Evolutionary conservation across 2,888 invertebrate genomes (phyloP), one percentile per base, ranked within the genome.

Genomic region (Morpho achilles): DNA sequence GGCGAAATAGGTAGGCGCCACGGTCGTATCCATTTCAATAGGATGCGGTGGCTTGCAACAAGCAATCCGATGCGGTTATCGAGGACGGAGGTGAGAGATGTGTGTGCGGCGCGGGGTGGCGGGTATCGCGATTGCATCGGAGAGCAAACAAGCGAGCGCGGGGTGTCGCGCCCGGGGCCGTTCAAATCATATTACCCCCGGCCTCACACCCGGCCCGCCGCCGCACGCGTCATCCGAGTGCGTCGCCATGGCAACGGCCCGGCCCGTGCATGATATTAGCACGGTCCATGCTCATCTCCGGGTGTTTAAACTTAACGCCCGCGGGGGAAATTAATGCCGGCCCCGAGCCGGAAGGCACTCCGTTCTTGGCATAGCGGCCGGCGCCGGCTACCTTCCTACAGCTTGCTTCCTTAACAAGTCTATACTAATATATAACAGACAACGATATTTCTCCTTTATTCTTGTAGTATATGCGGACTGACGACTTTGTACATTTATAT

Each of bases 231-330:
- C 92, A 93, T 93, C 92, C 92, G 91, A 91, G 92, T 91, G 91
- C 92, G 93, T 93, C 92, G 92, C 93, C 91, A 92, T 91, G 92
- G 92, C 91, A 91, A 93, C 93, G 85, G 92, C 92, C 92, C 92
- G 92, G 92, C 92, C 82, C 86, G 82, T 88, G 88, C 89, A 88
- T 89, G 84, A 89, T 85, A 89, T 89, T 89, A 89, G 87, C 87
- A 80, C 86, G 84, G 87, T 91, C 90, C 87, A 80, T 85, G 84
- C 87, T 91, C 90, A 90, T 90, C 88, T 87, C 87, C 87, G 86
- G 83, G 74, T 86, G 86, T 85, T 90, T 86, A 86, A 83, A 86
- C 82, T 84, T 84, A 87, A 83, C 83, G 82, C 83, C 79, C 69
- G 82, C 79, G 81, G 82, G 86, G 84, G 88, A 88, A 89, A 88